phyloP scores from a whole-genome alignment of 1,140 invertebrate genomes.

The Sitodiplosis mosellana region DNA sequence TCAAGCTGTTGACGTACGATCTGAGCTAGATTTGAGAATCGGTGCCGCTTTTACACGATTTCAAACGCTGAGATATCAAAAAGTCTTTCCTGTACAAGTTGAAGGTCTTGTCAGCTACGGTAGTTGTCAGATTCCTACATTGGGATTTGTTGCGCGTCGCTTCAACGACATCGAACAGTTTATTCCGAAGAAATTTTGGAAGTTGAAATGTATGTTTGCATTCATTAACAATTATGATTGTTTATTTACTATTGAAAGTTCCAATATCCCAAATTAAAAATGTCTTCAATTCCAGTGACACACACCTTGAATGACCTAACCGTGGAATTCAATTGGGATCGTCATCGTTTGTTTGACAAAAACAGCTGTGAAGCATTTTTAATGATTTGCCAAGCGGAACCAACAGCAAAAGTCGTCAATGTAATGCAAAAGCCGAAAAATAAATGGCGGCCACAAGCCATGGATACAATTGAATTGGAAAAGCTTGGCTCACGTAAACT shows the following conservation, averaged over 20 bases:
- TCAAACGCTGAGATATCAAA: slow-evolving; percentile 80
- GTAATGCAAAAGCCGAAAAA: slow-evolving; percentile 78
- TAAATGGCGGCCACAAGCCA: slow-evolving; percentile 87
- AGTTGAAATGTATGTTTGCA: slow-evolving; percentile 45
- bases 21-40: slow-evolving; percentile 91
- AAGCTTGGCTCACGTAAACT: slow-evolving; percentile 85
- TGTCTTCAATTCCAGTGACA: slow-evolving; percentile 35
- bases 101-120: slow-evolving; percentile 87
- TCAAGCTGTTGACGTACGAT: slow-evolving; percentile 89
- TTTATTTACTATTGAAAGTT: slow-evolving; percentile 3
- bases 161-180: slow-evolving; percentile 81
- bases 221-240: slow-evolving; percentile 4
- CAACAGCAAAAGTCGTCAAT: slow-evolving; percentile 58
- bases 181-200: slow-evolving; percentile 84
- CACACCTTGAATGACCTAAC: slow-evolving; percentile 48
- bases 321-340: slow-evolving; percentile 81
- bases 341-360: slow-evolving; percentile 78
- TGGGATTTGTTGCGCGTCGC: slow-evolving; percentile 92
- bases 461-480: slow-evolving; percentile 95
- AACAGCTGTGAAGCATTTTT: slow-evolving; percentile 60
- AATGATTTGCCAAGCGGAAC: slow-evolving; percentile 57
- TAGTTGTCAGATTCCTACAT: slow-evolving; percentile 91
- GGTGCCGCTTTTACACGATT: slow-evolving; percentile 97
- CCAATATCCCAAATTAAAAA: not conserved
- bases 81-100: slow-evolving; percentile 61